Base-by-base conservation (phyloP, 2,113 vertebrate species). In the Amphilophus citrinellus region DNA sequence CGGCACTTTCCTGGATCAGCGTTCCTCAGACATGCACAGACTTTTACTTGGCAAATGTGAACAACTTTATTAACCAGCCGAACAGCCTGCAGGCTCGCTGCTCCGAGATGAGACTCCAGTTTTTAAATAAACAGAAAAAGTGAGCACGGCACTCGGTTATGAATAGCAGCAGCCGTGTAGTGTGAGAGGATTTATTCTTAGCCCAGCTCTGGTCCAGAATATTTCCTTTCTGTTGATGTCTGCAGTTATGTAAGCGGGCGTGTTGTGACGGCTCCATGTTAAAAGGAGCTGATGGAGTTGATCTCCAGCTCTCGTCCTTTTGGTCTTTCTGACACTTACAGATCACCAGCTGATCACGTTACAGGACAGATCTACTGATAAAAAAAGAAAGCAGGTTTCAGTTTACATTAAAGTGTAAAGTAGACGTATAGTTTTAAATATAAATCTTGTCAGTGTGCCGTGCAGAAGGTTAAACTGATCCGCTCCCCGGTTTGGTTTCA, bases 401-500 rank as follows among this genome's bases (percentile, higher is more conserved):
- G 62, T 59, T 80, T 75, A 75, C 77, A 35, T 1, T 24, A 10
- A 24, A 17, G 7, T 14, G n/a, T 83, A 39, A 61, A 44, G 76
- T 86, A 76, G 80, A 7, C 0, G 0, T 24, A 35, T 32, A 47
- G 83, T 56, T 77, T 85, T 22, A 63, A 73, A 66, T 6, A 44
- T 24, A 8, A 8, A n/a, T 39, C 58, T 35, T 22, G 78, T 50
- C 4, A 50, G 42, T 9, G 42, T 5, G 35, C 53, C 15, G 32
- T 0, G 32, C 42, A 13, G 37, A 6, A 20, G 1, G 20, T 20
- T 50, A 17, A 61, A 75, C 65, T 50, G 27, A 82, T 6, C 59
- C 32, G 30, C 22, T 10, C 11, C 47, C 56, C 50, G 5, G 1
- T 85, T 22, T 79, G 78, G 30, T 76, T 93, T 93, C 93, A 99